Evolutionary conservation across 2,888 invertebrate genomes (phyloP).

Genomic region (Trichogramma evanescens): DNA sequence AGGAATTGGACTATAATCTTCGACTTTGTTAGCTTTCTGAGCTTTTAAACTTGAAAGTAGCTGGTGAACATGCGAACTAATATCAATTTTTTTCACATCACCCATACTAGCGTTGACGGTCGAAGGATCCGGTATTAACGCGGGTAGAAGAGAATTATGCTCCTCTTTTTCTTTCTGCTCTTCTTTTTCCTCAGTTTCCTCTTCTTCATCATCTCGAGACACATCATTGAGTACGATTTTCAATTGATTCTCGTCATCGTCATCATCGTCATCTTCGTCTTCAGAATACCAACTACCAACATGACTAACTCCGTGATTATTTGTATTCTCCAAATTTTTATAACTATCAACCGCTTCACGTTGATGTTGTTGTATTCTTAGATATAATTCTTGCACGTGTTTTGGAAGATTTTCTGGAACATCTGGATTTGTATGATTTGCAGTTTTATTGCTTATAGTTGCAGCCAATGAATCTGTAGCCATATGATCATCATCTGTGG

Average conservation of each 20-base stretch:
- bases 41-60: slow-evolving; percentile 56
- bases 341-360: slow-evolving; percentile 46
- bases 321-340: slow-evolving; percentile 44
- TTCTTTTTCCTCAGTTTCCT: slow-evolving; percentile 29
- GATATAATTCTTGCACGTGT: slow-evolving; percentile 59
- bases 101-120: slow-evolving; percentile 57
- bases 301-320: slow-evolving; percentile 35
- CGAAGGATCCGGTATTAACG: slow-evolving; percentile 49
- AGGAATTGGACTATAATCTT: not conserved
- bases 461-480: slow-evolving; percentile 19
- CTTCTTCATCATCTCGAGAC: slow-evolving; percentile 52
- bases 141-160: slow-evolving; percentile 25
- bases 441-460: slow-evolving; percentile 7
- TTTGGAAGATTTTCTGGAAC: slow-evolving; percentile 56
- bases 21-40: slow-evolving; percentile 18
- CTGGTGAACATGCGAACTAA: slow-evolving; percentile 67
- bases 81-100: slow-evolving; percentile 67
- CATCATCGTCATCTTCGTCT: slow-evolving; percentile 55
- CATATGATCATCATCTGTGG: slow-evolving; percentile 41
- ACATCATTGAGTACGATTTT: slow-evolving; percentile 72
- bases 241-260: slow-evolving; percentile 38
- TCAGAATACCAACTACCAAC: slow-evolving; percentile 71
- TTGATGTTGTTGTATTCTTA: slow-evolving; percentile 62
- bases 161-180: slow-evolving; percentile 24
- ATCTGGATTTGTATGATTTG: slow-evolving; percentile 26